A percentile compares a stretch with the other conserved stretches of the same genome.
Evolutionary conservation across 1,140 invertebrate genomes (phyloP).

Genomic region (Saccostrea echinata): DNA sequence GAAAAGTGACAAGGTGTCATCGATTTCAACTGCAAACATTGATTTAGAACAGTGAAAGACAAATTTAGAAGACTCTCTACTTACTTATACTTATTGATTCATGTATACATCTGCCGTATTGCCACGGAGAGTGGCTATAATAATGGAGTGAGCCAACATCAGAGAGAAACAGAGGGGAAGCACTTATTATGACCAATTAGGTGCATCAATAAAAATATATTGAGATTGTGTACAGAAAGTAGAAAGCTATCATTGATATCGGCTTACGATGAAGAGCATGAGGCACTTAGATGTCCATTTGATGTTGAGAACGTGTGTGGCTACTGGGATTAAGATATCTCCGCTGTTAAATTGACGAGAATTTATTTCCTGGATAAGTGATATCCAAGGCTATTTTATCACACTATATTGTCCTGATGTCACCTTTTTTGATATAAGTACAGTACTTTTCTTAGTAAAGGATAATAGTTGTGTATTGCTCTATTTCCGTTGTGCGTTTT

Average conservation of each 20-base stretch:
- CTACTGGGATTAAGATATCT: not conserved
- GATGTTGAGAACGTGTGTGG: not conserved
- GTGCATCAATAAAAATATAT: constrained; percentile 18
- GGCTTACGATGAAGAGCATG: not conserved
- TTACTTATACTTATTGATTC: too few species aligned
- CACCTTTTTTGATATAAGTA: too few species aligned
- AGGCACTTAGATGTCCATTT: not conserved
- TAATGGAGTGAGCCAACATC: too few species aligned
- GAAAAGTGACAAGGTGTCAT: too few species aligned
- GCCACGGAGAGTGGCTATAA: too few species aligned
- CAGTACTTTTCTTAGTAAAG: too few species aligned
- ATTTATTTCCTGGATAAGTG: not conserved
- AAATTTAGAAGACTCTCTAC: too few species aligned
- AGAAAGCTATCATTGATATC: not conserved
- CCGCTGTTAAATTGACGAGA: not conserved
- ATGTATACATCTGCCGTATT: too few species aligned
- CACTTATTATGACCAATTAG: not conserved
- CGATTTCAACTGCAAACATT: too few species aligned
- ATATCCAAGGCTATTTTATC: not conserved
- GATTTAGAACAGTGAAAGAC: too few species aligned
- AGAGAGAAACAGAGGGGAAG: too few species aligned
- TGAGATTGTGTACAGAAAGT: not conserved
- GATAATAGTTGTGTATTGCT: not conserved
- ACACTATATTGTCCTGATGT: too few species aligned
- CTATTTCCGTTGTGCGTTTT: not conserved